Percentiles rank a stretch among this genome's conserved stretches.
Evolutionary conservation across 1,140 invertebrate genomes (phyloP).

Genomic region (Drosophila lacteicornis): DNA sequence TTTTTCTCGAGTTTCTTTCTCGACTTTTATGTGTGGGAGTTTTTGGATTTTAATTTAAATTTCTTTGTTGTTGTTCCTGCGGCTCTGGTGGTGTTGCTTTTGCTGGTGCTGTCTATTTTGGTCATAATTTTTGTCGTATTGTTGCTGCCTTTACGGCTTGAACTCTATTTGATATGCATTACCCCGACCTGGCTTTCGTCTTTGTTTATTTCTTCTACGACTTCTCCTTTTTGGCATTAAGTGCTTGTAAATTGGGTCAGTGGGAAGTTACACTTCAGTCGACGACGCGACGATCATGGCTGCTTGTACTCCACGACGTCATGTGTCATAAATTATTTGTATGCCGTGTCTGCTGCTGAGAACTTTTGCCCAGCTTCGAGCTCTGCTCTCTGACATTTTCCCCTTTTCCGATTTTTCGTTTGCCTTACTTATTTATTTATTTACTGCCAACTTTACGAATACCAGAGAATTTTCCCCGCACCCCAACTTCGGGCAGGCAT

Average conservation of each 20-base stretch:
- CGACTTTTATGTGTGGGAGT: slow-evolving; percentile 82
- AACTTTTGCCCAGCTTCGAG: slow-evolving; percentile 52
- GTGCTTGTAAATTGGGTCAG: slow-evolving; percentile 84
- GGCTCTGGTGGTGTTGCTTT: slow-evolving; percentile 31
- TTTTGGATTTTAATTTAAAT: slow-evolving; percentile 83
- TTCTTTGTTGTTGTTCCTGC: slow-evolving; percentile 66
- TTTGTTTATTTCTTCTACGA: slow-evolving; percentile 83
- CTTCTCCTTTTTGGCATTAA: slow-evolving; percentile 83
- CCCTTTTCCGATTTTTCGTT: slow-evolving; percentile 56
- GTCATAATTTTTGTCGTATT: slow-evolving; percentile 65
- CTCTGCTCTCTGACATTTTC: slow-evolving; percentile 41
- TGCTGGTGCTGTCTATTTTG: slow-evolving; percentile 59
- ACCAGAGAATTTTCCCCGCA: slow-evolving; percentile 18
- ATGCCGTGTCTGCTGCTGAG: slow-evolving; percentile 55
- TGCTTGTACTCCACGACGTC: slow-evolving; percentile 54
- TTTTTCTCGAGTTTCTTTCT: slow-evolving; percentile 74
- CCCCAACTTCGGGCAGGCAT: slow-evolving; percentile 10
- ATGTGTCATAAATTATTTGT: slow-evolving; percentile 82
- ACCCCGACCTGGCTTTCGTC: slow-evolving; percentile 79
- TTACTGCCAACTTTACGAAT: slow-evolving; percentile 52
- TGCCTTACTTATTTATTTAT: slow-evolving; percentile 67
- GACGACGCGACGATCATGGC: slow-evolving; percentile 29
- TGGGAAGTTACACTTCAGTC: slow-evolving; percentile 83
- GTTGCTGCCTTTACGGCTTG: slow-evolving; percentile 56
- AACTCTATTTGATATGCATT: slow-evolving; percentile 84